Conservation (phyloP, 2,797 vertebrate genomes). For the Geotrypetes seraphini region DNA sequence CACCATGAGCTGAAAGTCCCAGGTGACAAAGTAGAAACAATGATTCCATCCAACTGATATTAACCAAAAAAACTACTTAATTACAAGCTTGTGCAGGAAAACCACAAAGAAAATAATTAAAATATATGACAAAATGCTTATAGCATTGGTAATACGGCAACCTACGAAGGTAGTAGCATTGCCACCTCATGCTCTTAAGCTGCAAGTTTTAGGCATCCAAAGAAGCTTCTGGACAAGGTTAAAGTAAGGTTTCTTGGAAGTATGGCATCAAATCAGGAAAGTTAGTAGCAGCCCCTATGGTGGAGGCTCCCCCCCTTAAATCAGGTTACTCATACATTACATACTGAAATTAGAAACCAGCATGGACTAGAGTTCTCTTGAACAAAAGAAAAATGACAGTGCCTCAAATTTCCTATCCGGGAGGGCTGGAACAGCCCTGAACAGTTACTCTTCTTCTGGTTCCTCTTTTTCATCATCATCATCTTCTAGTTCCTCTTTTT, state of each 20-base stretch:
- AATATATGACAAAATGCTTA: constrained; percentile 12
- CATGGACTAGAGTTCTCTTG: background rate
- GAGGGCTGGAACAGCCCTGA: background rate
- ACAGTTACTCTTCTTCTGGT: background rate
- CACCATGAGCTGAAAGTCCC: constrained; percentile 2
- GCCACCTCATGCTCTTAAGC: constrained; percentile 28
- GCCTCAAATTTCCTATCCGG: constrained; percentile 6
- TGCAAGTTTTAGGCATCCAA: constrained; percentile 3
- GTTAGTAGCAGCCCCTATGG: constrained; percentile 20
- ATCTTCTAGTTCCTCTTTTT: constrained; percentile 38
- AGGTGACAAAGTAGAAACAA: constrained; percentile 18
- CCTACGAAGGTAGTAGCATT: constrained; percentile 20
- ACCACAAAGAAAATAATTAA: background rate
- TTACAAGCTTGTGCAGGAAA: constrained; percentile 5
- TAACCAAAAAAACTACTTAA: constrained; percentile 34
- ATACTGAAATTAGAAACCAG: constrained; percentile 25
- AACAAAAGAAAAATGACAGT: background rate
- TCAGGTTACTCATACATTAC: constrained; percentile 25
- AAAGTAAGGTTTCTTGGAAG: constrained; percentile 21
- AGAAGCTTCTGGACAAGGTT: constrained; percentile 22
- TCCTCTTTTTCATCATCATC: constrained; percentile 32
- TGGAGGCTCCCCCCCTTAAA: constrained; percentile 8
- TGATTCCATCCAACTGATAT: constrained; percentile 28
- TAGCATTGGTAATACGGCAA: constrained; percentile 20
- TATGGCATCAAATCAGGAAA: constrained; percentile 31